phyloP scores from a whole-genome alignment of 2,797 vertebrate species.

The Sciurus carolinensis region DNA sequence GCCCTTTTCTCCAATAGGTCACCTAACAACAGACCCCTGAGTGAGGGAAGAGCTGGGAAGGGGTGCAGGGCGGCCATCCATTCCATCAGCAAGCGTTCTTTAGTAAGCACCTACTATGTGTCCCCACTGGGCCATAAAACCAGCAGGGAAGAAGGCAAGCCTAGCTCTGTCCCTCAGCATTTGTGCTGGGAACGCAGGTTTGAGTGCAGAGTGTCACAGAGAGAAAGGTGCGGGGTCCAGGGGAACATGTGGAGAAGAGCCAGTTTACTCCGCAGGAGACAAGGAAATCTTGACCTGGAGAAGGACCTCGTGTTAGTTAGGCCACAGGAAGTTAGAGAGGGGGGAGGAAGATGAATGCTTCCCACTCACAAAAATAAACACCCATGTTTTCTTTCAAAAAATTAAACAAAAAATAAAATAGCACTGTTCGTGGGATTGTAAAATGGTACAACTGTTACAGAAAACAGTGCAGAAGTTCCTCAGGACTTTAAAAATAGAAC shows the following conservation, averaged over 20 bases:
- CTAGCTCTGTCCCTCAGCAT: background rate
- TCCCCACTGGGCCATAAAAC: background rate
- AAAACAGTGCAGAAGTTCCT: background rate
- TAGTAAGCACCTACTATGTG: background rate
- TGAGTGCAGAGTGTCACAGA: background rate
- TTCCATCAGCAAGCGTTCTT: background rate
- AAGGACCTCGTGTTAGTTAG: background rate
- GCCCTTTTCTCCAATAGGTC: constrained; percentile 77
- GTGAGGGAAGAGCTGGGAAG: background rate
- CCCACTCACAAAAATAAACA: constrained; percentile 38
- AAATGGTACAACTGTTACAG: background rate
- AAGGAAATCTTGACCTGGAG: background rate
- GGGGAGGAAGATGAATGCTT: background rate
- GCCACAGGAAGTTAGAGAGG: background rate
- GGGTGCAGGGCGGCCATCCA: background rate
- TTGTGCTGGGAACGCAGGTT: background rate
- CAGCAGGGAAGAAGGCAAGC: background rate
- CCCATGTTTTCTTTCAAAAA: background rate
- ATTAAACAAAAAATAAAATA: constrained; percentile 14
- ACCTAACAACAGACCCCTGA: background rate
- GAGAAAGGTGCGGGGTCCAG: background rate
- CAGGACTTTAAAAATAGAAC: background rate
- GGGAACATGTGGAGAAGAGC: background rate
- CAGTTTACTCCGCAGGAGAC: background rate
- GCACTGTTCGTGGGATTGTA: background rate